phyloP scores from a whole-genome alignment of 2,113 vertebrate species.

The Podilymbus podiceps region DNA sequence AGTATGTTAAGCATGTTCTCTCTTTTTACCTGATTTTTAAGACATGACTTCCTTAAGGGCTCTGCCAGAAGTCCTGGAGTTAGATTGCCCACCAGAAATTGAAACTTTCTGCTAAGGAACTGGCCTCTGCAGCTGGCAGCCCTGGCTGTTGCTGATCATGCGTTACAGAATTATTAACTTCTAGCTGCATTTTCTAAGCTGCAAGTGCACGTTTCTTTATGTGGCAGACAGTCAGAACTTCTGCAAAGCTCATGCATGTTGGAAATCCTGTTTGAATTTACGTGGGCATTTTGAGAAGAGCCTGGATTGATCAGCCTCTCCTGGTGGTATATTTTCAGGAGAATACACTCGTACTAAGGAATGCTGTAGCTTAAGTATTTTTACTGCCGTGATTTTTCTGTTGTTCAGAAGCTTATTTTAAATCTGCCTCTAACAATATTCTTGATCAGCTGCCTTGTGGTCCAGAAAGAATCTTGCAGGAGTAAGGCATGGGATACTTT shows the following conservation, averaged over 20 bases:
- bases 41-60: neutral
- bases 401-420: neutral
- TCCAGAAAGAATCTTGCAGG: neutral
- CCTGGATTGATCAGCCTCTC: neutral
- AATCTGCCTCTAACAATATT: neutral
- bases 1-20: too few relatives aligned
- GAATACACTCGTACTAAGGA: neutral
- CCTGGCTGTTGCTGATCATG: neutral
- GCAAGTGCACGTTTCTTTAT: neutral
- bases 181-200: too few relatives aligned
- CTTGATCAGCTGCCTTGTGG: neutral
- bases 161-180: too few relatives aligned
- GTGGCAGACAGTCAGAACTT: neutral
- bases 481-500: neutral
- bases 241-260: rapidly evolving
- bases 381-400: neutral
- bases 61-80: neutral
- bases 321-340: neutral
- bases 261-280: neutral
- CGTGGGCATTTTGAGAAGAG: neutral
- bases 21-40: too few relatives aligned
- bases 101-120: neutral
- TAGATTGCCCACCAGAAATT: too few relatives aligned
- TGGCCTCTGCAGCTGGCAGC: neutral
- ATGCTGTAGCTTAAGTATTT: neutral